Conservation (phyloP, 2,797 vertebrate genomes). For the Gadopsis bispinosus region DNA sequence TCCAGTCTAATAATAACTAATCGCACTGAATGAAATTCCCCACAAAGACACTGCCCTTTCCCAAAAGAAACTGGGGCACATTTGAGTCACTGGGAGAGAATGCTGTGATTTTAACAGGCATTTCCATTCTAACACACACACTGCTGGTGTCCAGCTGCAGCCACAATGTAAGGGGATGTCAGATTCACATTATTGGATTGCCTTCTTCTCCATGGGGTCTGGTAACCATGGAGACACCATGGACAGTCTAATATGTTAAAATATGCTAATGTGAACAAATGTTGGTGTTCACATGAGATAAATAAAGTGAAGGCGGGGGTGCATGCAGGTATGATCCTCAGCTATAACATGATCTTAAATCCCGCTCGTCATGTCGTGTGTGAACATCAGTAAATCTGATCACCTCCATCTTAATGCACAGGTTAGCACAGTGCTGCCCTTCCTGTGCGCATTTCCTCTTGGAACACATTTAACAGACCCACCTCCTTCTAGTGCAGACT, state of each 20-base stretch:
- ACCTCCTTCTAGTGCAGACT: constrained; percentile 20
- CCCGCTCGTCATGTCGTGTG: constrained; percentile 46
- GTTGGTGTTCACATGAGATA: constrained; percentile 10
- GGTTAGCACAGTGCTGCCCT: constrained; percentile 39
- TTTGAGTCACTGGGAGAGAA: constrained; percentile 49
- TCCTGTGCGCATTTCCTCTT: constrained; percentile 26
- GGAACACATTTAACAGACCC: constrained; percentile 20
- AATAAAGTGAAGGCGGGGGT: background rate
- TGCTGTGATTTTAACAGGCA: constrained; percentile 21
- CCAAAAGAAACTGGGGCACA: constrained; percentile 60
- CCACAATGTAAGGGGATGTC: constrained; percentile 11
- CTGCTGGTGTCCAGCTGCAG: constrained; percentile 43
- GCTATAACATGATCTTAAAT: constrained; percentile 26
- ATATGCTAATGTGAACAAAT: constrained; percentile 54
- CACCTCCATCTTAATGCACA: constrained; percentile 46
- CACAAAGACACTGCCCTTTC: constrained; percentile 73
- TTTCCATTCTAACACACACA: constrained; percentile 13
- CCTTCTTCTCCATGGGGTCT: constrained; percentile 55
- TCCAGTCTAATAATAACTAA: constrained; percentile 94
- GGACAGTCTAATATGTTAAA: constrained; percentile 58
- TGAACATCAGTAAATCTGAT: constrained; percentile 53
- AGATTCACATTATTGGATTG: constrained; percentile 17
- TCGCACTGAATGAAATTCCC: constrained; percentile 84
- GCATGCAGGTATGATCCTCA: constrained; percentile 43
- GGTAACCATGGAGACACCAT: constrained; percentile 71